Base-by-base conservation (phyloP, 2,797 vertebrate species). In the Orestias chungarensis region DNA sequence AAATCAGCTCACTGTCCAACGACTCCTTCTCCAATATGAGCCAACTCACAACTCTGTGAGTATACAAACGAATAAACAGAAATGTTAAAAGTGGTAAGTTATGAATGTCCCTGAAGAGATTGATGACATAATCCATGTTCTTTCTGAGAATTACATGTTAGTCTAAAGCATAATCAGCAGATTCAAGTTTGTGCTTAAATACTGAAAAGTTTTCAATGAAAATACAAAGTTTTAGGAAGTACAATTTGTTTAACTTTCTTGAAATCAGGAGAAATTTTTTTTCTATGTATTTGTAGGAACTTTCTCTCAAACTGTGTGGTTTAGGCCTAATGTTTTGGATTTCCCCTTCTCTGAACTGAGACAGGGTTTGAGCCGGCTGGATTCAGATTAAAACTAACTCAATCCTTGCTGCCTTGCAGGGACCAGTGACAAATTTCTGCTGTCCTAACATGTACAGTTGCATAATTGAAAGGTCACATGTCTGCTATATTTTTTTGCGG, bases 21-120 rank as follows among this genome's bases (percentile, higher is more conserved):
- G 96, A 96, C 12, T 97, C 97, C 77, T 99, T 99, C 89, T 96
- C 94, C 90, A 99, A 98, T 92, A 99, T 98, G 97, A 98, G 95
- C 88, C 97, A 99, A 82, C 97, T 99, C 76, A 99, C 97, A 81
- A 99, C 97, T 0, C 89, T 99, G 98, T 99, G 93, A 95, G 97
- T 96, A 2, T 33, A 27, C 44, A 27, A 10, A 62, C 76, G 82
- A 54, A 68, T 12, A 7, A 12, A 46, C 11, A 18, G 27, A 40
- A 20, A n/a, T 61, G 12, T 61, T 38, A 23, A 17, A 0, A 57
- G 4, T 20, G 12, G 33, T 61, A 23, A 38, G 4, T 38, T 31
- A 33, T 33, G 31, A 55, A 55, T 33, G n/a, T 55, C 52, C 27
- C 7, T 1, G 38, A n/a, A n/a, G 33, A 61, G 10, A 38, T 38